Conservation (phyloP, 2,113 vertebrate species). For the Lamprotornis superbus region DNA sequence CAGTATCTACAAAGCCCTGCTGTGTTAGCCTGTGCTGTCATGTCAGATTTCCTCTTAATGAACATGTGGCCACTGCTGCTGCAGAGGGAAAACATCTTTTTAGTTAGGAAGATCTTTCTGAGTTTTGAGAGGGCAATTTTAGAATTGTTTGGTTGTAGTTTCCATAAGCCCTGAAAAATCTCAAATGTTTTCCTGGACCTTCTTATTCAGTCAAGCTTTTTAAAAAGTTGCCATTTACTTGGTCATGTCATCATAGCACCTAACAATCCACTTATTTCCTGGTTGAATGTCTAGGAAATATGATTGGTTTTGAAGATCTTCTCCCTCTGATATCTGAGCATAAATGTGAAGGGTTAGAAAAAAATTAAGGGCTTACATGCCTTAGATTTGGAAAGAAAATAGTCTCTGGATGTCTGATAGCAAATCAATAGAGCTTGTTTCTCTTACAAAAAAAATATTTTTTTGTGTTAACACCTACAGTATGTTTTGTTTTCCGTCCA, state of each 20-base stretch:
- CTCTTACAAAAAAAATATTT: neutral
- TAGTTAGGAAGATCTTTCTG: neutral
- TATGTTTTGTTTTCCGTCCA: conserved; percentile 42
- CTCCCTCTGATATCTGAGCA: neutral
- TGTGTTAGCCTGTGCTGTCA: neutral
- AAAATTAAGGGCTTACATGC: neutral
- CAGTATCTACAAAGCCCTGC: neutral
- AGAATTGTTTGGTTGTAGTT: neutral
- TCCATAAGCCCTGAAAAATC: neutral
- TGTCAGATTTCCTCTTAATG: neutral
- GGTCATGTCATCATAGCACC: neutral
- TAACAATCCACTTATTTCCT: neutral
- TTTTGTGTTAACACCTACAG: neutral
- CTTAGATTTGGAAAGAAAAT: neutral
- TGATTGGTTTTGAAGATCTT: neutral
- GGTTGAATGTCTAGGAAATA: neutral
- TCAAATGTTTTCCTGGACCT: neutral
- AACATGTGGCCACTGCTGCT: neutral
- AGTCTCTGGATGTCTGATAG: neutral
- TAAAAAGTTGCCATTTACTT: neutral
- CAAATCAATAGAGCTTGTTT: neutral
- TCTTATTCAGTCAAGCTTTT: neutral
- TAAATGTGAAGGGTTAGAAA: neutral
- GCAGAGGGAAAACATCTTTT: neutral
- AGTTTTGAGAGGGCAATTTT: neutral